These are phyloP conservation scores for Thryonomys swinderianus DNA, from an alignment of 2,113 vertebrate genomes.

Conservation along the genomic window DNA sequence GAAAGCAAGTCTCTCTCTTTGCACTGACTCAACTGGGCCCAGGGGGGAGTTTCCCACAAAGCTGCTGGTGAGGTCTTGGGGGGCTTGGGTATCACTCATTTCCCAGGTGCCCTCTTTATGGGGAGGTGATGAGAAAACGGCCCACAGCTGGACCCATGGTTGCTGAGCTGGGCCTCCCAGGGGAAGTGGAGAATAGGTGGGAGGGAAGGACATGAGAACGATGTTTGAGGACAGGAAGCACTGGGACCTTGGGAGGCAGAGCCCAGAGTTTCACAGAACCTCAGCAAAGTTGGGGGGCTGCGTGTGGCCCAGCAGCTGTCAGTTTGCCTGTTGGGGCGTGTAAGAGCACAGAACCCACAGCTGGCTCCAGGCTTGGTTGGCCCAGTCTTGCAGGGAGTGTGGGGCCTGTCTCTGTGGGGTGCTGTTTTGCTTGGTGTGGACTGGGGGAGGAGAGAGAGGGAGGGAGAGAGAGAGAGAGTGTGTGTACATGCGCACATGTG, in stretches of 20 bases:
- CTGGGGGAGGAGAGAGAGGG: accelerated
- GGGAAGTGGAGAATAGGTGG: conserved; percentile 62
- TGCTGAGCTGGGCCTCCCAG: neutral
- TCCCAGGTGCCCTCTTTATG: neutral
- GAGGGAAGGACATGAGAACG: neutral
- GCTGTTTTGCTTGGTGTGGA: conserved; percentile 11
- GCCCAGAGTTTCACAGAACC: neutral
- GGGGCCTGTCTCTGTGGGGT: neutral
- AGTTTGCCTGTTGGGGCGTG: neutral
- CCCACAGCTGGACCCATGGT: neutral
- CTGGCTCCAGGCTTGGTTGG: neutral
- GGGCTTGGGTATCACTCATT: neutral
- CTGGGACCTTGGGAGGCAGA: conserved; percentile 15
- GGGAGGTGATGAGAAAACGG: neutral
- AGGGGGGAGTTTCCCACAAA: conserved; percentile 63
- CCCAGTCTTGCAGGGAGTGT: conserved; percentile 25
- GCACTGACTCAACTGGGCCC: conserved; percentile 63
- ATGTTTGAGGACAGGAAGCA: conserved; percentile 63
- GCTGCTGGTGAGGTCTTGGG: neutral
- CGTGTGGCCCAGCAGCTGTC: neutral
- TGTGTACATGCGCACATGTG: neutral
- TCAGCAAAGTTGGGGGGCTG: neutral
- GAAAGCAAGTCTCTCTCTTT: conserved; percentile 61
- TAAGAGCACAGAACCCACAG: neutral
- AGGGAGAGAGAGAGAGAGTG: too few species aligned